phyloP scores from a whole-genome alignment of 2,888 invertebrate species.

The Microctonus aethiopoides region DNA sequence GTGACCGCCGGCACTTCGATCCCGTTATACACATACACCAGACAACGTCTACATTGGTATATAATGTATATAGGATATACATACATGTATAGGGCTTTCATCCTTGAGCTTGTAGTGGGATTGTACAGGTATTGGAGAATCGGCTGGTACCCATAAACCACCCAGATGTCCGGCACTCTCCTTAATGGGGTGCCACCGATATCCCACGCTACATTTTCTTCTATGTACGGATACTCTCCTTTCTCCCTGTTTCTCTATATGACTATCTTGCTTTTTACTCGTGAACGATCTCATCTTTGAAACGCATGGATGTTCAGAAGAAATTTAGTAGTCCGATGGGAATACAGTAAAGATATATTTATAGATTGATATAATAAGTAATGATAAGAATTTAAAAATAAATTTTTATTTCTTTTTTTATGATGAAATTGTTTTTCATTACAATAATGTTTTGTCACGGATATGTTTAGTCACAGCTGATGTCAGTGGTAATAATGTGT shows the following conservation, averaged over 20 bases:
- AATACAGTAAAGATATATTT: conserved; percentile 51
- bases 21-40: conserved; percentile 29
- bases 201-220: conserved; percentile 44
- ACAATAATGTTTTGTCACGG: too few species aligned
- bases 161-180: conserved; percentile 60
- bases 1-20: conserved; percentile 47
- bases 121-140: conserved; percentile 34
- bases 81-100: conserved; percentile 3
- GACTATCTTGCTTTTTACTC: conserved; percentile 31
- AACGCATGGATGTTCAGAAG: conserved; percentile 41
- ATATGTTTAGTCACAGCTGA: too few species aligned
- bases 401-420: too few species aligned
- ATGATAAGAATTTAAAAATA: too few species aligned
- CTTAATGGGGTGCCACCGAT: conserved; percentile 62
- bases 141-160: conserved; percentile 41
- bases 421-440: too few species aligned
- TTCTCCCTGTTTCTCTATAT: conserved; percentile 15
- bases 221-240: conserved; percentile 8
- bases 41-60: conserved; percentile 21
- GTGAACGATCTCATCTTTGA: conserved; percentile 44
- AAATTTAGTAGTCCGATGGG: conserved; percentile 56
- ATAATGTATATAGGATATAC: conserved; percentile 18
- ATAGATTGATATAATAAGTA: too few species aligned
- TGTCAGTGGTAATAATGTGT: too few species aligned
- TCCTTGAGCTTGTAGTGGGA: conserved; percentile 27